phyloP scores from a whole-genome alignment of 1,140 invertebrate species.

The Lucilia cuprina region DNA sequence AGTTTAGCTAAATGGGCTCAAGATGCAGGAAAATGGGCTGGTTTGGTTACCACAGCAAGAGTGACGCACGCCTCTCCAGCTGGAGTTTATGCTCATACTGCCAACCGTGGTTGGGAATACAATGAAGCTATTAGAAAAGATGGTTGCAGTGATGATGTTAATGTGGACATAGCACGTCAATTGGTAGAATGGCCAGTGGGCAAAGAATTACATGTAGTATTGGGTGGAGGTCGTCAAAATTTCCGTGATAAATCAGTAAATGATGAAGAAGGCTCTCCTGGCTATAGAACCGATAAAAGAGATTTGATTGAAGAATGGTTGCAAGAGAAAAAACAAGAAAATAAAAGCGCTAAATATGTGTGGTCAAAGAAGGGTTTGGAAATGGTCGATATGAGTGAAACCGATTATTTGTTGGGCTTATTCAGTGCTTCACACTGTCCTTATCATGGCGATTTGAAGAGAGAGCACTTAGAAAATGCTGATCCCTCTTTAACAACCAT shows the following conservation, averaged over 20 bases:
- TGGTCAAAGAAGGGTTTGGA: constrained; percentile 71
- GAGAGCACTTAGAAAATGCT: constrained; percentile 52
- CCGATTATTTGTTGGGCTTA: constrained; percentile 77
- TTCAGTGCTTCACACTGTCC: constrained; percentile 63
- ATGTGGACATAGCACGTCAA: constrained; percentile 76
- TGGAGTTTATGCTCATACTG: constrained; percentile 80
- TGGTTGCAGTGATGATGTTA: constrained; percentile 52
- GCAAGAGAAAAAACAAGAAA: constrained; percentile 66
- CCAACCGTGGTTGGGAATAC: constrained; percentile 78
- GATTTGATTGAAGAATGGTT: constrained; percentile 76
- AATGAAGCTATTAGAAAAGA: constrained; percentile 66
- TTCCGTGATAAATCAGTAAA: constrained; percentile 68
- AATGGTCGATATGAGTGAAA: constrained; percentile 66
- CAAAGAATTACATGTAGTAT: constrained; percentile 68
- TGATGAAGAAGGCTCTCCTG: constrained; percentile 71
- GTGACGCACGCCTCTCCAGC: constrained; percentile 84
- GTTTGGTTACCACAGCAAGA: constrained; percentile 79
- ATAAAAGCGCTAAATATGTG: constrained; percentile 68
- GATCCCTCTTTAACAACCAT: constrained; percentile 83
- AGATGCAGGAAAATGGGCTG: constrained; percentile 74
- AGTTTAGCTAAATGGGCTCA: constrained; percentile 73
- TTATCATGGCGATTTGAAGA: constrained; percentile 64
- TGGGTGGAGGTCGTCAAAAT: constrained; percentile 77
- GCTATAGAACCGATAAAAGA: constrained; percentile 65
- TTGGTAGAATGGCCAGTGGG: constrained; percentile 74